These are phyloP conservation scores for Ceyx melanurus DNA, from an alignment of 2,113 vertebrate genomes.

Conservation along the genomic window DNA sequence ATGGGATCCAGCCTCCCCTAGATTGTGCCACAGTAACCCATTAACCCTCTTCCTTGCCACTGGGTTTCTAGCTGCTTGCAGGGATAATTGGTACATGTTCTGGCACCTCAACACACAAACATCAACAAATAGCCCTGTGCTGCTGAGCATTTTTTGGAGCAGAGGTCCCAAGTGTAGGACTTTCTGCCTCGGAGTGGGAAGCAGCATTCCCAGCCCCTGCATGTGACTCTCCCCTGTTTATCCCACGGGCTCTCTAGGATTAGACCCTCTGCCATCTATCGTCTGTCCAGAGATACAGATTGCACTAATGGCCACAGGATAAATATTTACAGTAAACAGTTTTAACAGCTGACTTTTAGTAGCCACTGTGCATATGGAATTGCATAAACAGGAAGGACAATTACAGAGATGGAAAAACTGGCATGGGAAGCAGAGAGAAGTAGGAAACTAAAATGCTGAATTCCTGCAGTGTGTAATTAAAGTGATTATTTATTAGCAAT, in stretches of 20 bases:
- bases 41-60: neutral
- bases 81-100: neutral
- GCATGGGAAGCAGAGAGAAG: conserved; percentile 30
- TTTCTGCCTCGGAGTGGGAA: neutral
- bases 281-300: conserved; percentile 13
- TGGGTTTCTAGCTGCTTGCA: neutral
- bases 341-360: conserved; percentile 47
- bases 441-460: neutral
- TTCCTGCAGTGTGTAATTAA: neutral
- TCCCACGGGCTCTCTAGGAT: conserved; percentile 38
- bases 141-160: neutral
- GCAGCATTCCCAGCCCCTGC: neutral
- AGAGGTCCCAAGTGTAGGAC: neutral
- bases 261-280: conserved; percentile 52
- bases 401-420: conserved; percentile 44
- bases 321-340: conserved; percentile 70
- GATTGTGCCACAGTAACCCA: neutral
- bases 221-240: conserved; percentile 35
- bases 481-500: neutral
- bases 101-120: neutral
- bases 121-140: neutral
- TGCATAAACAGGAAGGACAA: conserved; percentile 58
- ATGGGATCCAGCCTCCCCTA: neutral
- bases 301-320: conserved; percentile 42
- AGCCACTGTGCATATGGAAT: conserved; percentile 39